Evolutionary conservation across 2,888 invertebrate species (phyloP), one percentile per base, ranked within the genome.

Genomic region (Tuberolachnus salignus): DNA sequence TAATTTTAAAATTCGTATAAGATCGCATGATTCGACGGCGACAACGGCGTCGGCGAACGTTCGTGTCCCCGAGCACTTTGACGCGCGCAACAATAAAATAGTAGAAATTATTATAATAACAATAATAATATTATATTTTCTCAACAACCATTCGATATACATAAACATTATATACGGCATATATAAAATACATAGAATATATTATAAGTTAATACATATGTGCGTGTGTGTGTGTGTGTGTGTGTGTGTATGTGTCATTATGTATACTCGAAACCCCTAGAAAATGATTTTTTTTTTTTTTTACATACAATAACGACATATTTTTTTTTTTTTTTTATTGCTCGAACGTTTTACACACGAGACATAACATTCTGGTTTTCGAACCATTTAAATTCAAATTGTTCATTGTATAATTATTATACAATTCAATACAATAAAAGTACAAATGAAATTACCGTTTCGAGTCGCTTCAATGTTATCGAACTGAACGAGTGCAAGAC

Each of bases 1-100:
- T 61, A 72, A 72, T 61, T 72, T 72, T 72, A 72, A 72, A 72
- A 61, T 49, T 10, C 59, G 46, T 23, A 49, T 46, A n/a, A 10
- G 46, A 70, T 44, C 55, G n/a, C 55, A 46, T 46, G 46, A 71
- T 57, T 46, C 11, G 21, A 19, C 13, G 42, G 21, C 63, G 46
- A 6, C 23, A 6, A 6, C 34, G 9, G 49, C 34, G 49, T 23
- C 59, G 49, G 61, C 72, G 61, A 26, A 72, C 72, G 61, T 72
- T 72, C 51, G 67, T 67, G 51, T 67, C 10, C 49, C 51, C 61
- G 16, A 16, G 34, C 61, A 51, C 72, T 72, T 72, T 51, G 6
- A 34, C 57, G 46, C 26, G 44, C 21, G 19, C 34, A 44, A 0
- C 14, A n/a, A 13, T 26, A n/a, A 26, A 66, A 11, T 11, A 19